Base-by-base conservation (phyloP, 2,888 invertebrate species). In the Neoitamus cyanurus region DNA sequence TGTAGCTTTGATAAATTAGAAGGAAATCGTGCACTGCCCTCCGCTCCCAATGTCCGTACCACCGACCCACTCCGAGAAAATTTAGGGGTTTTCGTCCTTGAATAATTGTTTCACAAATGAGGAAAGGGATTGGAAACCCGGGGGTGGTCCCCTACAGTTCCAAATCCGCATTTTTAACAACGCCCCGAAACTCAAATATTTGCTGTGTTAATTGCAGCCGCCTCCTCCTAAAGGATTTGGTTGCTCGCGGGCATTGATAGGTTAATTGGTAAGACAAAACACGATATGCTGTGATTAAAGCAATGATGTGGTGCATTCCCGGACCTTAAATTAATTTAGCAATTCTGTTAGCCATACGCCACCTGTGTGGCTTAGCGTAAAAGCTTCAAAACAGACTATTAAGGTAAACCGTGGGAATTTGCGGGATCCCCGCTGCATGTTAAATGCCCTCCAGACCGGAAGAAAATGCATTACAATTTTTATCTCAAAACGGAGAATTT, bases 1-100 rank as follows among this genome's bases (percentile, higher is more conserved):
- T 36, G 31, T 31, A 58, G 58, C 48, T 31, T 37, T 80, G 78
- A 80, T 80, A 80, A 80, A 80, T 80, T 80, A 80, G 58, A 34
- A 58, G 58, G 58, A 37, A 80, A 58, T 80, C 37, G 31, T 58
- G 30, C 25, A 28, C 30, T 58, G 15, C 31, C 31, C 31, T 30
- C 34, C n/a, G 31, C 25, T 15, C 58, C 25, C 2, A 42, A 15
- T 15, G 42, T 3, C 58, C 58, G 25, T 13, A n/a, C 48, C 48
- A 0, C 15, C 25, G 58, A 6, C 25, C 25, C 25, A 9, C 20
- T 20, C 7, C 9, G 58, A 9, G 25, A 58, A 58, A 34, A 77
- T 42, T 37, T 75, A n/a, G 37, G 58, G 75, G 42, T 37, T 42
- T 34, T 75, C 28, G 28, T n/a, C 46, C 75, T 46, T 75, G 75